These are phyloP conservation scores for Chrysochloris asiatica DNA, from an alignment of 2,113 vertebrate genomes.

Conservation along the genomic window DNA sequence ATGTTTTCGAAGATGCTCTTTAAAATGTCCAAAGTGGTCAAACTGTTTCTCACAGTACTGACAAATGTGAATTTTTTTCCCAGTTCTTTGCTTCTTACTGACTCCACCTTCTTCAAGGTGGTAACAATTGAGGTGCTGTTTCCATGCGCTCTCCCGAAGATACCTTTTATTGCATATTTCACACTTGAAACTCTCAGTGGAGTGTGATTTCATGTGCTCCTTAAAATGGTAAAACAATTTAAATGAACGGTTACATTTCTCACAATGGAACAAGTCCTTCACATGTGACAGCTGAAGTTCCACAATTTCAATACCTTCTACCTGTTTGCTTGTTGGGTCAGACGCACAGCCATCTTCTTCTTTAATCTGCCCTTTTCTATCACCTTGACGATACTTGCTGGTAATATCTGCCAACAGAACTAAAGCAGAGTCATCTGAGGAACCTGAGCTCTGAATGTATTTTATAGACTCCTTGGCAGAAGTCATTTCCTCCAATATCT, in stretches of 20 bases:
- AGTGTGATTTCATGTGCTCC: constrained; percentile 97
- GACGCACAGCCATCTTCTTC: constrained; percentile 83
- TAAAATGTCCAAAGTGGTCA: constrained; percentile 98
- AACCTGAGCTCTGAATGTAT: constrained; percentile 86
- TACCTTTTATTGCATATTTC: constrained; percentile 95
- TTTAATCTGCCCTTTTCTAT: constrained; percentile 86
- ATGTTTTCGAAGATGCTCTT: constrained; percentile 97
- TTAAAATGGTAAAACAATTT: constrained; percentile 99
- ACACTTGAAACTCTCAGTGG: constrained; percentile 93
- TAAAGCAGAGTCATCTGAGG: constrained; percentile 95
- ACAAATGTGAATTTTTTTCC: constrained; percentile 97
- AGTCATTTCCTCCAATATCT: constrained; percentile 89
- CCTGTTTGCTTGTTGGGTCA: constrained; percentile 91
- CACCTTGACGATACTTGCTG: constrained; percentile 97
- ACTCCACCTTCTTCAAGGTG: constrained; percentile 94
- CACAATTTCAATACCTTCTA: constrained; percentile 96
- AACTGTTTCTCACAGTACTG: constrained; percentile 98
- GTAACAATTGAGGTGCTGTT: constrained; percentile 94
- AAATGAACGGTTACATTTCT: constrained; percentile 96
- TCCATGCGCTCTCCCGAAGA: constrained; percentile 96
- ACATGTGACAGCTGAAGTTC: constrained; percentile 98
- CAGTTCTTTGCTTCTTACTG: constrained; percentile 91
- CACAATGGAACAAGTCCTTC: constrained; percentile 96
- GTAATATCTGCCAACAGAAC: constrained; percentile 97
- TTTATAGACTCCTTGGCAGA: constrained; percentile 87